phyloP scores from a whole-genome alignment of 2,797 vertebrate genomes.

The Syngnathus acus region DNA sequence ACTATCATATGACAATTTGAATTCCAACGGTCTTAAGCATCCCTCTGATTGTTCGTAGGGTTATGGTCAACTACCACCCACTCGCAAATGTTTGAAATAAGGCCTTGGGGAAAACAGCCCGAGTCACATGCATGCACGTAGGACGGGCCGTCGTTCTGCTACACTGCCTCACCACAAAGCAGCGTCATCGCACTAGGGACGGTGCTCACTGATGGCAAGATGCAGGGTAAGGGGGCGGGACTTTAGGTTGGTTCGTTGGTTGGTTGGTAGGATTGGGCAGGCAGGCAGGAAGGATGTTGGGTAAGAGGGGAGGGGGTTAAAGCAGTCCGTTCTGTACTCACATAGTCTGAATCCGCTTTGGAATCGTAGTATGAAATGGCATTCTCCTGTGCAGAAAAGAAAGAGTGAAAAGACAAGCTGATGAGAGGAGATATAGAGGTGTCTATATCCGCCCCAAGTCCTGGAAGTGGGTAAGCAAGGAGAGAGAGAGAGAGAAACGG shows the following conservation, averaged over 20 bases:
- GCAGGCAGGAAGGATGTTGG: conserved; percentile 12
- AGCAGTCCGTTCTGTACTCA: conserved; percentile 73
- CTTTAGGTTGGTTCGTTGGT: conserved; percentile 9
- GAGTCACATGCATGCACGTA: conserved; percentile 58
- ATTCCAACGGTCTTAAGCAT: background rate
- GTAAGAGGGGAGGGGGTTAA: conserved; percentile 18
- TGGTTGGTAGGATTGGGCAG: conserved; percentile 13
- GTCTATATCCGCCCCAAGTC: conserved; percentile 50
- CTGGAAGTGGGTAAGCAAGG: conserved; percentile 35
- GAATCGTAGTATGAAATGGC: conserved; percentile 95
- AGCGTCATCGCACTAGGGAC: conserved; percentile 41
- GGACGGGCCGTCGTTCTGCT: conserved; percentile 41
- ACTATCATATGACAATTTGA: background rate
- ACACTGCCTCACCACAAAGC: conserved; percentile 35
- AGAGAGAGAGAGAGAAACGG: conserved; percentile 27
- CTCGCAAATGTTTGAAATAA: conserved; percentile 5
- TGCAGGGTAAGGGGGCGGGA: conserved; percentile 10
- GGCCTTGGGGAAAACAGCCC: conserved; percentile 34
- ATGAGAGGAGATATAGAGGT: conserved; percentile 63
- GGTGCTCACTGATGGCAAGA: conserved; percentile 52
- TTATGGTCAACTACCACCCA: background rate
- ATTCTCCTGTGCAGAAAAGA: conserved; percentile 80
- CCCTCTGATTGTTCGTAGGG: conserved; percentile 18
- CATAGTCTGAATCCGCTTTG: conserved; percentile 90
- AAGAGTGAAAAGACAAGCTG: conserved; percentile 59